These are phyloP conservation scores for Homarus americanus DNA, from an alignment of 1,140 invertebrate genomes.

Conservation along the genomic window DNA sequence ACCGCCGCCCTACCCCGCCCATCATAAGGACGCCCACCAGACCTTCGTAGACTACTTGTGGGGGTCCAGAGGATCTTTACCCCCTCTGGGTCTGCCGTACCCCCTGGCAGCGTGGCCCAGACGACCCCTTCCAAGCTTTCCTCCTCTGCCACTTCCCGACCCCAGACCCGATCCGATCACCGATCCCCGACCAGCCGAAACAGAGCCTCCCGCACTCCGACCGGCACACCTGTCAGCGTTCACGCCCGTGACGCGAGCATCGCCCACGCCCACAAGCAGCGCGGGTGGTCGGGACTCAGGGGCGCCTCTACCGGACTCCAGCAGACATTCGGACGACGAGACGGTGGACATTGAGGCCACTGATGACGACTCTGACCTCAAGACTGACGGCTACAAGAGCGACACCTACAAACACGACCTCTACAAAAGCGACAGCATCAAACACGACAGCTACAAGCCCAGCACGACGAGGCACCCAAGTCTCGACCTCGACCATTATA, in stretches of 20 bases:
- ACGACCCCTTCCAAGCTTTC: slow-evolving; percentile 70
- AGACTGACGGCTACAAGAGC: slow-evolving; percentile 42
- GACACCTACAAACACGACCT: slow-evolving; percentile 15
- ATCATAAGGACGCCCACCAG: slow-evolving; percentile 67
- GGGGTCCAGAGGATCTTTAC: slow-evolving; percentile 54
- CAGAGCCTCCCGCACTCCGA: slow-evolving; percentile 40
- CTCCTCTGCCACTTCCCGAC: slow-evolving; percentile 54
- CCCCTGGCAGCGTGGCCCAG: slow-evolving; percentile 72
- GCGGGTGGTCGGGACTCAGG: slow-evolving; percentile 33
- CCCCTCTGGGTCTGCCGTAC: slow-evolving; percentile 65
- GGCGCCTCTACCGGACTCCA: slow-evolving; percentile 57
- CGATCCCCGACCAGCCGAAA: slow-evolving; percentile 35
- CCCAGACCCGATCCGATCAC: slow-evolving; percentile 46
- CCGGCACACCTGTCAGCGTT: slow-evolving; percentile 63
- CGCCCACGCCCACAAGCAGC: slow-evolving; percentile 40
- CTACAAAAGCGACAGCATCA: slow-evolving; percentile 29
- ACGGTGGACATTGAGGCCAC: slow-evolving; percentile 57
- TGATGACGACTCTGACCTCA: slow-evolving; percentile 51
- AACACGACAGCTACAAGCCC: slow-evolving; percentile 38
- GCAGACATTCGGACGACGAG: slow-evolving; percentile 63
- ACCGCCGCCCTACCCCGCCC: slow-evolving; percentile 63
- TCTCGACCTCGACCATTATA: slow-evolving; percentile 17
- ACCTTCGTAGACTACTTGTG: slow-evolving; percentile 74
- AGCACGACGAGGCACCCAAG: slow-evolving; percentile 13
- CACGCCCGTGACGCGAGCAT: slow-evolving; percentile 47